Evolutionary conservation across 2,888 invertebrate species (phyloP).

Genomic region (Nebria salina): DNA sequence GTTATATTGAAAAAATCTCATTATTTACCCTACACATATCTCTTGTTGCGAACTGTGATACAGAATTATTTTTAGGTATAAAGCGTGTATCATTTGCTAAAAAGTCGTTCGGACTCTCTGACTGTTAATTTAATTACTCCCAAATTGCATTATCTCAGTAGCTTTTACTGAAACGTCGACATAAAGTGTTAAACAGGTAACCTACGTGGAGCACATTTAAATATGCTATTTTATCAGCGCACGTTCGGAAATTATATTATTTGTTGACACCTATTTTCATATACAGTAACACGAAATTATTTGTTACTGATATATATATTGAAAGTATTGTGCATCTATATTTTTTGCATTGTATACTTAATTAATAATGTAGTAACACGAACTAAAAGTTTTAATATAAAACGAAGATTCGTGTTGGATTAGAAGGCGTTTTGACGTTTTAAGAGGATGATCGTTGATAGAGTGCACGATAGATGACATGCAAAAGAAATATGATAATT

Average conservation of each 20-base stretch:
- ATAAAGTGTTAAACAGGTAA: background rate
- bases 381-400: background rate
- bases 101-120: conserved; percentile 32
- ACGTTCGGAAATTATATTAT: background rate
- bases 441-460: background rate
- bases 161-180: conserved; percentile 20
- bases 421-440: background rate
- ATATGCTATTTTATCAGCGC: background rate
- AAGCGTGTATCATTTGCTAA: conserved; percentile 20
- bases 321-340: no score
- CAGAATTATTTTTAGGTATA: background rate
- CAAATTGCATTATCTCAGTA: conserved; percentile 30
- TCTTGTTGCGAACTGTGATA: no score
- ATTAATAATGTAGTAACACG: background rate
- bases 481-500: background rate
- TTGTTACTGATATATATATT: no score
- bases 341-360: background rate
- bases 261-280: no score
- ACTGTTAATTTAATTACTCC: conserved; percentile 30
- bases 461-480: background rate
- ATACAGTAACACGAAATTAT: no score
- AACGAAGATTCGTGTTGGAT: background rate
- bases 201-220: background rate
- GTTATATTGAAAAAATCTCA: no score
- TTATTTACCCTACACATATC: no score